Conservation (phyloP, 2,888 invertebrate species). For the Hymenopus coronatus region DNA sequence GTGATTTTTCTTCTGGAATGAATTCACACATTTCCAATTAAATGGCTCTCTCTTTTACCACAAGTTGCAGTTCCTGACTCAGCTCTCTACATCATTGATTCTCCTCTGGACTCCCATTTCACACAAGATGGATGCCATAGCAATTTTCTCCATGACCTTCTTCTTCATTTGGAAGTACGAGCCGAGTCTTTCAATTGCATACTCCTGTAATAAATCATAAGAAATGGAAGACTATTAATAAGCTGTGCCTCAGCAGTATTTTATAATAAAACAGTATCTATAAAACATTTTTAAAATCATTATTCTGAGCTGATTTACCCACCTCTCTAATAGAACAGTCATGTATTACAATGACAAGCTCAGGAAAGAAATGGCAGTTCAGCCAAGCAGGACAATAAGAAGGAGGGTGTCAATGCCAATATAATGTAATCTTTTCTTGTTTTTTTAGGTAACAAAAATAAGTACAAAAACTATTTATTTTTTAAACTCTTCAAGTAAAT, state of each 20-base stretch:
- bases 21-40: neutral
- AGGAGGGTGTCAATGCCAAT: too few relatives aligned
- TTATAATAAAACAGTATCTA: too few relatives aligned
- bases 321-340: neutral
- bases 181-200: slow-evolving; percentile 60
- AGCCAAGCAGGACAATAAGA: too few relatives aligned
- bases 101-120: slow-evolving; percentile 17
- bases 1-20: neutral
- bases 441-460: too few relatives aligned
- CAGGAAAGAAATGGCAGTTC: too few relatives aligned
- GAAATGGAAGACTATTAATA: neutral
- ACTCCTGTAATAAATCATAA: slow-evolving; percentile 56
- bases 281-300: too few relatives aligned
- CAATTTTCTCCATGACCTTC: neutral
- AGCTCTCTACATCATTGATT: slow-evolving; percentile 15
- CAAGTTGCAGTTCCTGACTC: neutral
- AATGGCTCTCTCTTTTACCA: neutral
- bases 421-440: too few relatives aligned
- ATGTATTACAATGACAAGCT: too few relatives aligned
- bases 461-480: too few relatives aligned
- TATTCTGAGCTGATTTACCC: neutral
- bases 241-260: too few relatives aligned
- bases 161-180: slow-evolving; percentile 60
- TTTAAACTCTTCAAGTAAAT: too few relatives aligned
- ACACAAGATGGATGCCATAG: neutral